Evolutionary conservation across 1,140 invertebrate species (phyloP).

Genomic region (Steinernema feltiae): DNA sequence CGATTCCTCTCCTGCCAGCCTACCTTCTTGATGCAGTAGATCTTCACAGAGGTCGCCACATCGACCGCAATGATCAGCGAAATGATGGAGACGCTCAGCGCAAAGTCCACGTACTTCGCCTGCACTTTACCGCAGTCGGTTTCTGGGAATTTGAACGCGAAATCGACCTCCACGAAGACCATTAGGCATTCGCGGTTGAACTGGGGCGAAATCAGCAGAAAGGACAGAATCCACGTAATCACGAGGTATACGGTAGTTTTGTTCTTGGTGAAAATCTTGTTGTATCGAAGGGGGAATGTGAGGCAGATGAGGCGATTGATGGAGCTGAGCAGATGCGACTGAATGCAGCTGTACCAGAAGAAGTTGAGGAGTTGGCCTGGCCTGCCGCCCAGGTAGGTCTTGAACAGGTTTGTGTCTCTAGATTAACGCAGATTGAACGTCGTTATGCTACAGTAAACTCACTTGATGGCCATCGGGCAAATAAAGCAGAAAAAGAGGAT

Average conservation of each 20-base stretch:
- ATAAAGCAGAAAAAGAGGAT: background rate
- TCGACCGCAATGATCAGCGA: background rate
- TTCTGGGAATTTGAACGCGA: background rate
- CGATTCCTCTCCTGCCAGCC: no score
- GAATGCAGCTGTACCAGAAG: conserved; percentile 7
- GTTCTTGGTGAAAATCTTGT: background rate
- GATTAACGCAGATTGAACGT: no score
- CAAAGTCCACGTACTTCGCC: background rate
- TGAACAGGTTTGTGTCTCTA: background rate
- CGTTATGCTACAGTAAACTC: background rate
- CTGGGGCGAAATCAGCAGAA: background rate
- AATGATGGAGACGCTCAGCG: background rate
- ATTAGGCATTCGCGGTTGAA: background rate
- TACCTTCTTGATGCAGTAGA: background rate
- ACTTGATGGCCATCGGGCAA: background rate
- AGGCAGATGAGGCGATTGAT: background rate
- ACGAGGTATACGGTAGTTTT: background rate
- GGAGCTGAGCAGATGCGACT: background rate
- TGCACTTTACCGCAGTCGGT: background rate
- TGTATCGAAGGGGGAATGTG: background rate
- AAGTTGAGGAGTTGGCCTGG: background rate
- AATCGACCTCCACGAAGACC: background rate
- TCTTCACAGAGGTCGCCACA: background rate
- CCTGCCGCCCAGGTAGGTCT: background rate
- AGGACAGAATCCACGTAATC: background rate